Conservation (phyloP, 2,797 vertebrate genomes). For the Pangasius krempfi region DNA sequence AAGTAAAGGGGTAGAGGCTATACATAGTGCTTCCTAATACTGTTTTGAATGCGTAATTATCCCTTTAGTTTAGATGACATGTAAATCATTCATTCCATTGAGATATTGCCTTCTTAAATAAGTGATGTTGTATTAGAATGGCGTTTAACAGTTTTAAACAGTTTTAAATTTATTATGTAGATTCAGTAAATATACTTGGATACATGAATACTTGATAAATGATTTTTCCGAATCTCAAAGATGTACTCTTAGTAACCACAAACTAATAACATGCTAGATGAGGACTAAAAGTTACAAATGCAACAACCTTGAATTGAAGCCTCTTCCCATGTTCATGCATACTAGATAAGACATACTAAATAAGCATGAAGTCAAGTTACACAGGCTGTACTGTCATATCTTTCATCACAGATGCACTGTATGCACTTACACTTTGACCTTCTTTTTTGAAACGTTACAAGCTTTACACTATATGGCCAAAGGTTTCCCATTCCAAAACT, state of each 20-base stretch:
- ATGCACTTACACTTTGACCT: neutral
- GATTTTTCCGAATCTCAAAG: neutral
- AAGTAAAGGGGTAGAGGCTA: conserved; percentile 20
- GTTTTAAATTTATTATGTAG: neutral
- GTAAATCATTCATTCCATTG: neutral
- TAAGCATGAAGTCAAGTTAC: neutral
- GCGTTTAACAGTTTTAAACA: no score
- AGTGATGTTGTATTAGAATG: neutral
- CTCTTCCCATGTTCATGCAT: neutral
- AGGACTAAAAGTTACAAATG: neutral
- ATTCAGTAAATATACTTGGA: neutral
- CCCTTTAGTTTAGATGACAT: neutral
- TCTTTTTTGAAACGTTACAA: neutral
- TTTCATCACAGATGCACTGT: neutral
- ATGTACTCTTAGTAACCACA: neutral
- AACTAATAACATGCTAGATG: neutral
- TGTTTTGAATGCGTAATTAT: conserved; percentile 2
- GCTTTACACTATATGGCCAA: neutral
- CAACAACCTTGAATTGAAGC: neutral
- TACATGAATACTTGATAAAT: neutral
- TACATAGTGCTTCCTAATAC: conserved; percentile 29
- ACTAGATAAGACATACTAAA: neutral
- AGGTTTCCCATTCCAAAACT: neutral
- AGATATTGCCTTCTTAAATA: neutral
- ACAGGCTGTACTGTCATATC: neutral